Evolutionary conservation across 2,113 vertebrate genomes (phyloP), one percentile per base, ranked within the genome.

Genomic region (Chamaetylas fuelleborni): DNA sequence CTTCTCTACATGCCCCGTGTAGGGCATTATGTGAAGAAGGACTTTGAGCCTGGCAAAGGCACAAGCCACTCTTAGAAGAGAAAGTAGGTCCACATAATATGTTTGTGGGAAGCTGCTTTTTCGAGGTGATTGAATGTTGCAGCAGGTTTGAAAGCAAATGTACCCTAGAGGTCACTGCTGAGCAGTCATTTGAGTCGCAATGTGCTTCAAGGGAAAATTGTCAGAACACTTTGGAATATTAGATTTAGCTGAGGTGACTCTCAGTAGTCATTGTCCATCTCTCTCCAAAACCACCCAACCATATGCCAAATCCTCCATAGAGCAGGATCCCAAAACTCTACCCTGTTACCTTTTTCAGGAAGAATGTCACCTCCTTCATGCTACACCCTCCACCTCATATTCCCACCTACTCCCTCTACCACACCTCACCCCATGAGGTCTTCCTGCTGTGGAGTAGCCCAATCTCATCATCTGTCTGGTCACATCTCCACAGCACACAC

Each of bases 121-220:
- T 5, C 3, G 38, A 56, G 45, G 16, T 29, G 74, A 15, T 50
- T 36, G 29, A 36, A 31, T 12, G 33, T 23, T 81, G 67, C 82
- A 74, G 56, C 5, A 43, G 15, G 9, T 80, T 53, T 81, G 76
- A 64, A 93, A 92, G 51, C 28, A 66, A 84, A 57, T 0, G 1
- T 40, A 48, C 57, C 67, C 67, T 81, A 92, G 91, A 94, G 67
- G 60, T 92, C 79, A 93, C 67, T 78, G 88, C 79, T 74, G 88
- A 94, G 79, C 90, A 86, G 51, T 16, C 47, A 15, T 77, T 60
- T 20, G 70, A 90, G 67, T 38, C 0, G 0, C 22, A 42, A 13
- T 19, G 14, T 28, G 11, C 66, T 95, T 10, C 6, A 0, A 79
- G 20, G 43, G 34, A 77, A 77, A 96, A 54, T 5, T 36, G 47